These are phyloP conservation scores for Schrankia costaestrigalis DNA, from an alignment of 2,888 invertebrate genomes.

Conservation along the genomic window DNA sequence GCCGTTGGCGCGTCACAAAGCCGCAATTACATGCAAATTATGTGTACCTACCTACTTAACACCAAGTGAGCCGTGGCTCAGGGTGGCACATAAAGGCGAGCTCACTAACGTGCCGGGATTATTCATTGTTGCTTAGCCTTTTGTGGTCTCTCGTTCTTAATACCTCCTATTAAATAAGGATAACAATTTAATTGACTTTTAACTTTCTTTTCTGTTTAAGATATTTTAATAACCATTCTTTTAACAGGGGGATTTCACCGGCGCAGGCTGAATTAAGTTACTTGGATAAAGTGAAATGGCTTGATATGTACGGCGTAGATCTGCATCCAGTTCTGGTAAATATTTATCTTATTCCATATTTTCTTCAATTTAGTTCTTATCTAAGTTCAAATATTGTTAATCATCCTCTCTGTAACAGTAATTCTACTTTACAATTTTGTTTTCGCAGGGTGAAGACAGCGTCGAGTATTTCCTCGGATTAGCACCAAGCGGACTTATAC, in stretches of 20 bases:
- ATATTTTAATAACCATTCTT: constrained; percentile 27
- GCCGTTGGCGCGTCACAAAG: constrained; percentile 59
- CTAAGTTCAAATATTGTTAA: too few relatives aligned
- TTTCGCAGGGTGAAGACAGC: constrained; percentile 93
- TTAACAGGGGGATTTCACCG: constrained; percentile 90
- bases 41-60: constrained; percentile 67
- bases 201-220: constrained; percentile 26
- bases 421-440: constrained; percentile 15
- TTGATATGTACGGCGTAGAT: constrained; percentile 99
- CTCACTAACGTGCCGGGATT: constrained; percentile 38
- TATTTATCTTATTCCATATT: constrained; percentile 17
- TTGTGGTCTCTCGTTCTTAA: constrained; percentile 47
- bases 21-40: constrained; percentile 77
- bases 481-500: constrained; percentile 97
- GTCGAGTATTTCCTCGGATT: constrained; percentile 97
- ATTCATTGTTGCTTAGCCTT: constrained; percentile 57
- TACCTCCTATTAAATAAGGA: constrained; percentile 52
- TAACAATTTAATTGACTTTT: constrained; percentile 51
- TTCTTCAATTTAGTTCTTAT: too few relatives aligned
- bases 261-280: constrained; percentile 96
- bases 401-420: too few relatives aligned
- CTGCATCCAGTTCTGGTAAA: constrained; percentile 96
- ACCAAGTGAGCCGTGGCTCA: constrained; percentile 47
- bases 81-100: constrained; percentile 37
- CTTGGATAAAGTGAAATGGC: constrained; percentile 98